Evolutionary conservation across 2,113 vertebrate genomes (phyloP).

Genomic region (Vulpes lagopus): DNA sequence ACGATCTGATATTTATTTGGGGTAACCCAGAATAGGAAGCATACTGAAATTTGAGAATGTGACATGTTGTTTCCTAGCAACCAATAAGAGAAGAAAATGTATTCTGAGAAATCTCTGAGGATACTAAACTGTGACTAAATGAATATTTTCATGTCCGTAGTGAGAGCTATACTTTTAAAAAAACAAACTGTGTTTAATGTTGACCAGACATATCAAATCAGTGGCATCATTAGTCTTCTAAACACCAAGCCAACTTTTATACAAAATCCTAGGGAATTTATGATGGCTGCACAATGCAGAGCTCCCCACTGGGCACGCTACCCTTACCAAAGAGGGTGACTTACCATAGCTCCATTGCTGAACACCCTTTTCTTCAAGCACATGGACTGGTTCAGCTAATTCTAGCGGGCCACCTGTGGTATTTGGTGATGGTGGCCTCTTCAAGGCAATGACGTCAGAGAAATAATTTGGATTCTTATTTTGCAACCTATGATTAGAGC

Average conservation of each 20-base stretch:
- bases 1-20: not conserved
- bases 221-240: not conserved
- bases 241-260: not conserved
- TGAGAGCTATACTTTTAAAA: not conserved
- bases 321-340: not conserved
- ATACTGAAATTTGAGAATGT: not conserved
- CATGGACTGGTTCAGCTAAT: not conserved
- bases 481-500: not conserved
- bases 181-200: not conserved
- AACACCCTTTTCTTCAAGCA: not conserved
- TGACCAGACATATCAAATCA: not conserved
- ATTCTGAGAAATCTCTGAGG: not conserved
- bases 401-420: not conserved
- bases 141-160: not conserved
- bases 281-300: not conserved
- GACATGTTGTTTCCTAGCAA: not conserved
- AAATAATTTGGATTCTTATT: not conserved
- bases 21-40: not conserved
- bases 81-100: not conserved
- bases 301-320: not conserved
- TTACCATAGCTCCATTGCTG: rapidly evolving
- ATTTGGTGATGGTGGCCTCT: not conserved
- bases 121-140: not conserved
- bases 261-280: not conserved
- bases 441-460: not conserved